These are phyloP conservation scores for Scophthalmus maximus DNA, from an alignment of 2,113 vertebrate genomes.

Conservation along the genomic window DNA sequence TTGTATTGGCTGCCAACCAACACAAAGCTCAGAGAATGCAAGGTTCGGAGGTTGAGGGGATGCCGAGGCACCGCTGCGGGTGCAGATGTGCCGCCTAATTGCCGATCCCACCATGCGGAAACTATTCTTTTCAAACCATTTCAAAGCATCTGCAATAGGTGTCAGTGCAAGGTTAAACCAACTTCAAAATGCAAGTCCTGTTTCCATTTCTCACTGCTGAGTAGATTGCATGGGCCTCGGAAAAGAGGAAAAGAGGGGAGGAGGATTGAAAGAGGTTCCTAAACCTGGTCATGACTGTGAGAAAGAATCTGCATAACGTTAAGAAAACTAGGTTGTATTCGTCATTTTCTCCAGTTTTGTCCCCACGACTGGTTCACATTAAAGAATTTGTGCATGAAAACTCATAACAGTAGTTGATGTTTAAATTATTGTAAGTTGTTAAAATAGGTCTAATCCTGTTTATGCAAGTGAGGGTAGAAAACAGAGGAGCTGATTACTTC, in stretches of 20 bases:
- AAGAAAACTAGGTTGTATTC: background rate
- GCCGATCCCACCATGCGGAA: conserved; percentile 77
- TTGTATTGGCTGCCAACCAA: conserved; percentile 76
- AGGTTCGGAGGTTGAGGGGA: conserved; percentile 49
- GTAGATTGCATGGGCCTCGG: conserved; percentile 30
- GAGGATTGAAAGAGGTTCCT: conserved; percentile 25
- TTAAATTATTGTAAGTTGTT: background rate
- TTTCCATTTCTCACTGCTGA: conserved; percentile 54
- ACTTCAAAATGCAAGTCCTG: conserved; percentile 69
- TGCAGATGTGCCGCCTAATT: conserved; percentile 80
- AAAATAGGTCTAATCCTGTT: background rate
- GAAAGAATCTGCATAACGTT: no score
- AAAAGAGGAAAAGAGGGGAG: conserved; percentile 8
- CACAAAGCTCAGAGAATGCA: conserved; percentile 40
- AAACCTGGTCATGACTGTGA: conserved; percentile 35
- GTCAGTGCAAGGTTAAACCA: conserved; percentile 80
- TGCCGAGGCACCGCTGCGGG: conserved; percentile 40
- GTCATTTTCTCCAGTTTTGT: background rate
- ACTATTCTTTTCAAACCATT: conserved; percentile 75
- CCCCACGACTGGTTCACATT: no score
- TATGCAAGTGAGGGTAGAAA: conserved; percentile 1
- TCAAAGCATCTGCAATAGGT: conserved; percentile 78
- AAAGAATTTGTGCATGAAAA: background rate
- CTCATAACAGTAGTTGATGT: background rate
- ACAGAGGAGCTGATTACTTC: conserved; percentile 38